Conservation (phyloP, 1,140 invertebrate species). For the Listronotus oregonensis region DNA sequence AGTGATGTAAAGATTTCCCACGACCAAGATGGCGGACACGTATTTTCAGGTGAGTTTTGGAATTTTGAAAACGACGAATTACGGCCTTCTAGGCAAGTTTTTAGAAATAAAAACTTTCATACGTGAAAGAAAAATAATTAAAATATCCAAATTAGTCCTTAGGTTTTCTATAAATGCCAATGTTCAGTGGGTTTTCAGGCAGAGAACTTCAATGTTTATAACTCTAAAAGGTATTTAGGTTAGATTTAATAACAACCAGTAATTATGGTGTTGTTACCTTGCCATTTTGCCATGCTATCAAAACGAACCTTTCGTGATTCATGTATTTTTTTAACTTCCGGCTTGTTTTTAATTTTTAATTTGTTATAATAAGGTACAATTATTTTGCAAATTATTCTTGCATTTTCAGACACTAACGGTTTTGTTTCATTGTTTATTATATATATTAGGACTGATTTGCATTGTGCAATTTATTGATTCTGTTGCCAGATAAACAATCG, state of each 20-base stretch:
- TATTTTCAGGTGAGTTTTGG: conserved; percentile 34
- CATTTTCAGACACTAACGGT: too few species aligned
- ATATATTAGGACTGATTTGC: too few species aligned
- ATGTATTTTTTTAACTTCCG: not conserved
- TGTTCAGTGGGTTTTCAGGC: not conserved
- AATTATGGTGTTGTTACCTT: conserved; percentile 6
- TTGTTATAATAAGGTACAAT: too few species aligned
- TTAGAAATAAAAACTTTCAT: not conserved
- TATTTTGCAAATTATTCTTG: too few species aligned
- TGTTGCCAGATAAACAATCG: too few species aligned
- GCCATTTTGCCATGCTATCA: not conserved
- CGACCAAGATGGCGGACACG: conserved; percentile 36
- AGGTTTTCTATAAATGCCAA: not conserved
- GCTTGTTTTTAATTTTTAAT: too few species aligned
- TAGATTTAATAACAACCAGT: conserved; percentile 19
- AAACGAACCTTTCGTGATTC: not conserved
- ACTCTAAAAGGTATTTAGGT: conserved; percentile 27
- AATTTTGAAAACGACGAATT: conserved; percentile 4
- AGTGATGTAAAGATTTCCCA: conserved; percentile 29
- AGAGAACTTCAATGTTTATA: conserved; percentile 21
- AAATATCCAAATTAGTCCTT: not conserved
- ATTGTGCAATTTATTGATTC: too few species aligned
- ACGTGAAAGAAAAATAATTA: not conserved
- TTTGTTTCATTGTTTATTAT: too few species aligned
- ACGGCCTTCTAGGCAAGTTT: not conserved